phyloP scores from a whole-genome alignment of 1,140 invertebrate genomes.

The Diachasma alloeum region DNA sequence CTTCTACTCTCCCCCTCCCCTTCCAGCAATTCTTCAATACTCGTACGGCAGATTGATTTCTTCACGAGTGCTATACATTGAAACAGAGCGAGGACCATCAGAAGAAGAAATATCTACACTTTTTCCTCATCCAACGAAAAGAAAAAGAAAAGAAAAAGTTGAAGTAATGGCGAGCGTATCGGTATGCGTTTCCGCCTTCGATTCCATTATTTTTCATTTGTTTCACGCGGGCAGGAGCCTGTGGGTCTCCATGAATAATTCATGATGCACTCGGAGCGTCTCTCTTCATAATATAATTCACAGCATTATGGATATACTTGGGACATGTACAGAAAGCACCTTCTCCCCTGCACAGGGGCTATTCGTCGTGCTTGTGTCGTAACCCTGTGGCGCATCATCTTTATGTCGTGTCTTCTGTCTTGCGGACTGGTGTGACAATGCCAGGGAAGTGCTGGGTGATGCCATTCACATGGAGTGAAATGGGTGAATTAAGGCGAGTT shows the following conservation, averaged over 20 bases:
- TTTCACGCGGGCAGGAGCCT: conserved; percentile 32
- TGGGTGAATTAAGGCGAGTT: too few relatives aligned
- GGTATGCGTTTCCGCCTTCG: conserved; percentile 42
- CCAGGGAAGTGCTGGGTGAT: background rate
- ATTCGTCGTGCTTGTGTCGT: background rate
- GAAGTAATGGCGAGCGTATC: conserved; percentile 49
- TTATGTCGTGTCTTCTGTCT: background rate
- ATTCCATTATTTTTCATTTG: conserved; percentile 59
- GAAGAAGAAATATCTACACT: background rate
- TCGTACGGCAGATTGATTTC: conserved; percentile 30
- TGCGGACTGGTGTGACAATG: background rate
- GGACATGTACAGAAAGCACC: background rate
- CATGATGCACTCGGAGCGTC: conserved; percentile 34
- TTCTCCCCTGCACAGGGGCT: background rate
- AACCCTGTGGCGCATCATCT: background rate
- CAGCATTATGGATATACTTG: conserved; percentile 19
- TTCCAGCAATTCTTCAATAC: background rate
- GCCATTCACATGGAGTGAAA: too few relatives aligned
- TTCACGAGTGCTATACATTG: background rate
- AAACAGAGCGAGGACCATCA: background rate
- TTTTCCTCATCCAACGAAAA: background rate
- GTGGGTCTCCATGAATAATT: conserved; percentile 49
- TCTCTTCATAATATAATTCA: conserved; percentile 22
- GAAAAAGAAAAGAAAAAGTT: background rate
- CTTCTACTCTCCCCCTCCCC: conserved; percentile 2